Evolutionary conservation across 1,140 invertebrate species (phyloP).

Genomic region (Cydia pomonella): DNA sequence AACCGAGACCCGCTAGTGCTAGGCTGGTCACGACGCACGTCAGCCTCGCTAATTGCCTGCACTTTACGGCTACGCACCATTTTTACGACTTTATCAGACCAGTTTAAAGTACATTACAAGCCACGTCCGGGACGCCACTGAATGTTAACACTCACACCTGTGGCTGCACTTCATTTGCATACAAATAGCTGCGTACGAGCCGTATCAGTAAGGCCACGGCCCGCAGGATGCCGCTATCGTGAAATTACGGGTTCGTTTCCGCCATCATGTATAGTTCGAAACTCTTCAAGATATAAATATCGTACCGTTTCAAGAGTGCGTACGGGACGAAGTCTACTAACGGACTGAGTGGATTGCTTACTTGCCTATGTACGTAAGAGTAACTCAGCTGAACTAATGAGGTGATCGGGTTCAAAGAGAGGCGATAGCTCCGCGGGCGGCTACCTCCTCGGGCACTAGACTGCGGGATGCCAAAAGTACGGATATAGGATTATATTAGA

Average conservation of each 20-base stretch:
- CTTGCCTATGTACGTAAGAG: conserved; percentile 58
- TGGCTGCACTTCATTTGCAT: conserved; percentile 66
- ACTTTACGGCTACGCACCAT: conserved; percentile 68
- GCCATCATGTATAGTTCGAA: conserved; percentile 54
- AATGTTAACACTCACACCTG: conserved; percentile 58
- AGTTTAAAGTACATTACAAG: conserved; percentile 42
- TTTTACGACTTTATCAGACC: conserved; percentile 40
- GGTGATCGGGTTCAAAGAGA: conserved; percentile 74
- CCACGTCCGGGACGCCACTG: conserved; percentile 53
- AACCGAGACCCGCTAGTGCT: conserved; percentile 62
- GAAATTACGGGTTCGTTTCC: conserved; percentile 62
- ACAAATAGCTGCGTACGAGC: conserved; percentile 62
- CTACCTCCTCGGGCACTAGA: conserved; percentile 53
- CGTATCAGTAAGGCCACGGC: conserved; percentile 75
- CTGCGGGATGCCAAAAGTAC: conserved; percentile 38
- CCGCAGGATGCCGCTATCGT: conserved; percentile 74
- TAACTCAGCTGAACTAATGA: conserved; percentile 73
- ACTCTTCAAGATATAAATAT: conserved; percentile 43
- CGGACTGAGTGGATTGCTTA: conserved; percentile 65
- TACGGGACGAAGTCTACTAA: conserved; percentile 60
- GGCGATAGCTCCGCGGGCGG: conserved; percentile 57
- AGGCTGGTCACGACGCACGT: conserved; percentile 61
- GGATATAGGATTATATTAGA: conserved; percentile 4
- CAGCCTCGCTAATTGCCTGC: conserved; percentile 71
- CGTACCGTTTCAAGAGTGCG: conserved; percentile 54